Evolutionary conservation across 2,888 invertebrate species (phyloP), one percentile per base, ranked within the genome.

Genomic region (Dicyrtoma fusca): DNA sequence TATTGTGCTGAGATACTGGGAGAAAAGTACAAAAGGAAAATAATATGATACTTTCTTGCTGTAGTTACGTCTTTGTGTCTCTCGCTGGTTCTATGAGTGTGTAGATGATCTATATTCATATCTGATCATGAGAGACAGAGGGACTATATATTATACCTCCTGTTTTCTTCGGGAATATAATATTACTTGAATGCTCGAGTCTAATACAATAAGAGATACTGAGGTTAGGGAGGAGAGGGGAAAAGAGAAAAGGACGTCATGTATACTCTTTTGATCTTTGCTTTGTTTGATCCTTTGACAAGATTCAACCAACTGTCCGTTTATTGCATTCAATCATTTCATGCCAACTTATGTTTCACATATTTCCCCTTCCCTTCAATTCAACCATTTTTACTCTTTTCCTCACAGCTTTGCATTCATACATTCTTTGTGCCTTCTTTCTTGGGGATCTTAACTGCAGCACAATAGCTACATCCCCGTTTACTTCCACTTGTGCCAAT

Each of bases 291-390:
- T 44, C 44, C 61, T 44, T 61, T 61, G 26, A 59, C 25, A 21
- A 19, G 61, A 61, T 61, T 44, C 61, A 42, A 61, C 61, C 42
- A 61, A 44, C 44, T 61, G 61, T 61, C 61, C 61, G n/a, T 61
- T 61, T 61, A 61, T 61, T 61, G 44, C 21, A 42, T 61, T 61
- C 44, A 44, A 61, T 26, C 42, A 61, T 61, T 26, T 44, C n/a
- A 44, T 4, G 11, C 42, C 44, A 23, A 1, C 55, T 23, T 23
- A 21, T 4, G 10, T 44, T 44, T n/a, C 34, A 26, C n/a, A 14
- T 34, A 34, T 3, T 21, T 44, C 17, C 44, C 19, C 44, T 14
- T 26, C 26, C 26, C 59, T 59, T 59, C 26, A 11, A 26, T n/a
- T 59, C 59, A 17, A 53, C 53, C 19, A 34, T 34, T 34, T 34